phyloP scores from a whole-genome alignment of 1,140 invertebrate genomes.

The Heliconius nattereri region DNA sequence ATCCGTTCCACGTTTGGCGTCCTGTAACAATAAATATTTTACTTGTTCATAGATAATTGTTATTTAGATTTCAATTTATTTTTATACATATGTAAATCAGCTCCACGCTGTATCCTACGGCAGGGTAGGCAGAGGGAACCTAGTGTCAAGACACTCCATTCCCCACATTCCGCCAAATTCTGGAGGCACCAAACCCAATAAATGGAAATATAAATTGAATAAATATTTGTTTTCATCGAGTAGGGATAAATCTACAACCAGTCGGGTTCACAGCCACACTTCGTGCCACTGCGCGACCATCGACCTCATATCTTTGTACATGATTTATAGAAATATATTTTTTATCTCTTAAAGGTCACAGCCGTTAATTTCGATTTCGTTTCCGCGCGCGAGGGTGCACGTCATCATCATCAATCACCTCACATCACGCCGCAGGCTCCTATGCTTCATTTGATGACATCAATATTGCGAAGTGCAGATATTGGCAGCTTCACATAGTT shows the following conservation, averaged over 20 bases:
- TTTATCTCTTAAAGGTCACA: conserved; percentile 20
- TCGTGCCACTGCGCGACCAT: too few species aligned
- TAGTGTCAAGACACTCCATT: too few species aligned
- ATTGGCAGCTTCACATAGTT: conserved; percentile 35
- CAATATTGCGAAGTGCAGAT: conserved; percentile 33
- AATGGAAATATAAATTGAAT: too few species aligned
- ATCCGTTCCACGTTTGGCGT: conserved; percentile 89
- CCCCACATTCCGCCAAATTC: too few species aligned
- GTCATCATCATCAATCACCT: conserved; percentile 71
- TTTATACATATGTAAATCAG: too few species aligned
- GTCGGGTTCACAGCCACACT: too few species aligned
- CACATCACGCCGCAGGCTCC: conserved; percentile 52
- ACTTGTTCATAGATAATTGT: background rate
- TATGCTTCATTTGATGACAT: conserved; percentile 55
- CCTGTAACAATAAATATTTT: conserved; percentile 79
- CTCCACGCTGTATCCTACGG: too few species aligned
- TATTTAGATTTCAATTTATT: too few species aligned
- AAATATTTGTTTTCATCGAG: too few species aligned
- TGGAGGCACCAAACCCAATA: too few species aligned
- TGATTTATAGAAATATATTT: background rate
- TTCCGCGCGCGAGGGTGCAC: conserved; percentile 44
- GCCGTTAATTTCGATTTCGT: conserved; percentile 56
- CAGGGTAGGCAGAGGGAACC: too few species aligned
- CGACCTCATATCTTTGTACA: background rate
- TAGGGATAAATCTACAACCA: too few species aligned